Conservation (phyloP, 2,113 vertebrate species). For the Chloroceryle aenea region DNA sequence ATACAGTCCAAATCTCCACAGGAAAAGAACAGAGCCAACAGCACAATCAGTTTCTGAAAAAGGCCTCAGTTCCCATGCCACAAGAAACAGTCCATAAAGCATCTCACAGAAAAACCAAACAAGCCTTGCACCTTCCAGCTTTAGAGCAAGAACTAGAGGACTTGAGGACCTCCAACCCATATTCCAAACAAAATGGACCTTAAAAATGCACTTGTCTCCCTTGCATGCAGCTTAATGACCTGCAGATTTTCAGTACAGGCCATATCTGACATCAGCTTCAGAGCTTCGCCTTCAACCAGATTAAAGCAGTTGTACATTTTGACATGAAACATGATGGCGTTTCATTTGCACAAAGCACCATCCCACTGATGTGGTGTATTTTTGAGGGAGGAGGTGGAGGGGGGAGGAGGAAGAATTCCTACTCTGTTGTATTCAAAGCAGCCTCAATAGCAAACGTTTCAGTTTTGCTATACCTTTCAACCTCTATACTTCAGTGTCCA, state of each 20-base stretch:
- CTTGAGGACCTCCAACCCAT: not conserved
- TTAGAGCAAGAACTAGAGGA: not conserved
- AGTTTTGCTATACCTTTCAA: not conserved
- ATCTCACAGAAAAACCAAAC: not conserved
- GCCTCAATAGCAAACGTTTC: not conserved
- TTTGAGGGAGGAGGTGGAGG: not conserved
- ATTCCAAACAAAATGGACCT: not conserved
- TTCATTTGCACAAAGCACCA: not conserved
- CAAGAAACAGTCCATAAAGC: constrained; percentile 1
- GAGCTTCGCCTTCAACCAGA: not conserved
- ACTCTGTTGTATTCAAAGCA: not conserved
- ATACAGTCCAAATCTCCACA: not conserved
- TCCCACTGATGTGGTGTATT: not conserved
- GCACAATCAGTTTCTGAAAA: not conserved
- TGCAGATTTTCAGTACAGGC: not conserved
- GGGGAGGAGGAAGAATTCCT: not conserved
- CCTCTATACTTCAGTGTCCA: not conserved
- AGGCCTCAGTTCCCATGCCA: not conserved
- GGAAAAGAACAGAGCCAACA: not conserved
- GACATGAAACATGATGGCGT: not conserved
- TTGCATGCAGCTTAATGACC: not conserved
- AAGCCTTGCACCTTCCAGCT: not conserved
- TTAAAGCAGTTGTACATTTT: not conserved
- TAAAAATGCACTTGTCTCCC: not conserved
- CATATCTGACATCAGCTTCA: not conserved